These are phyloP conservation scores for Hystrix cristata DNA, from an alignment of 2,113 vertebrate species.

Conservation along the genomic window DNA sequence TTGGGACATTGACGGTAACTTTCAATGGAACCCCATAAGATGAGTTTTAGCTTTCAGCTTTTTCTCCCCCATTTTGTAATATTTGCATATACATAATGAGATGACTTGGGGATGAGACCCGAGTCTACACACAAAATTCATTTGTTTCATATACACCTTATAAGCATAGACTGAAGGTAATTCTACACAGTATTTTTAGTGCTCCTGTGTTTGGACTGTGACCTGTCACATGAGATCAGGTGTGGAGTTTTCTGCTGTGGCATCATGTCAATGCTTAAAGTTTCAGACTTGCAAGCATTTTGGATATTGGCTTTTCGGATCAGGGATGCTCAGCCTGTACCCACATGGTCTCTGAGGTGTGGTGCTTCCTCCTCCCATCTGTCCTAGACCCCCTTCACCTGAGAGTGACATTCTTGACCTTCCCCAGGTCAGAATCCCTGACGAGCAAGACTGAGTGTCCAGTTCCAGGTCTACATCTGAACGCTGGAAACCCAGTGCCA, in stretches of 20 bases:
- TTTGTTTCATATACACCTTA: not conserved
- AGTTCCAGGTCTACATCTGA: not conserved
- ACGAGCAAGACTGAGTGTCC: not conserved
- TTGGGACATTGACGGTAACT: not conserved
- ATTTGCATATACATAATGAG: not conserved
- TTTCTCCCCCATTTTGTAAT: not conserved
- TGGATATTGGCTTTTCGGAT: not conserved
- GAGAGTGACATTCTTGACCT: not conserved
- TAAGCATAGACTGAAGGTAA: not conserved
- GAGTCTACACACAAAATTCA: not conserved
- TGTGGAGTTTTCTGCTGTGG: not conserved
- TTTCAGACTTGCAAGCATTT: not conserved
- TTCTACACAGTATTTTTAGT: not conserved
- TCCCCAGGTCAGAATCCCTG: not conserved
- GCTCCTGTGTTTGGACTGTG: not conserved
- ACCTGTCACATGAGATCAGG: not conserved
- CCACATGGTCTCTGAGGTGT: not conserved
- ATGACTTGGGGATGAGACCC: not conserved
- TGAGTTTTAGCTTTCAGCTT: not conserved
- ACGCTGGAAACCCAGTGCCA: not conserved
- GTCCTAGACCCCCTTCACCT: not conserved
- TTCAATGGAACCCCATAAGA: too few relatives aligned
- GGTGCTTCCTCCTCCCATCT: not conserved
- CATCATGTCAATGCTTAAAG: not conserved
- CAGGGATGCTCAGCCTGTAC: not conserved